Base-by-base conservation (phyloP, 2,888 invertebrate genomes). In the Synanthedon formicaeformis region DNA sequence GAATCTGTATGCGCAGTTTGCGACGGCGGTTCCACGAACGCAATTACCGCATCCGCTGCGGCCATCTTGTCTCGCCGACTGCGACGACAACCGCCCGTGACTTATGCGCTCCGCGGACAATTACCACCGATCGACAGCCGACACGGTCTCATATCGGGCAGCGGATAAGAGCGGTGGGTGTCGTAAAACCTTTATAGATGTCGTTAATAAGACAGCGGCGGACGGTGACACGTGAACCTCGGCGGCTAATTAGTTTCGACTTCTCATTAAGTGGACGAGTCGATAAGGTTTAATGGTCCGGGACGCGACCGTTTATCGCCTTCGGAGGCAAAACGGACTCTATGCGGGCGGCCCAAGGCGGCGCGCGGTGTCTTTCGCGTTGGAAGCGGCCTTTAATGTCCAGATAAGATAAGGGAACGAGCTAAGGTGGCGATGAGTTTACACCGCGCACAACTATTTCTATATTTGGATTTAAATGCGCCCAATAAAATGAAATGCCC, bases 1-100 rank as follows among this genome's bases (percentile, higher is more conserved):
- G 72, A 78, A 79, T 81, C 79, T 76, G 79, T 78, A 78, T 76
- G 77, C 77, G 67, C 63, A 60, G 34, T 34, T 34, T 58, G 67
- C 53, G 53, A 34, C 60, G 53, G 57, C 53, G 57, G 61, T 85
- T 84, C 85, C 78, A 73, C 79, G 85, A 84, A 85, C 64, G 73
- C 79, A 81, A 84, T 85, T 85, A 85, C 75, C 66, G 80, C 81
- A 75, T 77, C 81, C 81, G 80, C 70, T 68, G 77, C 81, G 75
- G 84, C 84, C 84, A 84, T 84, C 75, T 83, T 84, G 53, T 54
- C 50, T 50, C 52, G 53, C 53, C 6, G 57, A 54, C 52, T 23
- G 23, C 54, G 56, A 48, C 58, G 58, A 57, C 51, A 57, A 52
- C 51, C 55, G 45, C 52, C 56, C 52, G 71, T 68, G 71, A 68